Percentiles rank a stretch among this genome's conserved stretches.
Conservation (phyloP, 1,140 invertebrate species). For the Lethrus apterus region DNA sequence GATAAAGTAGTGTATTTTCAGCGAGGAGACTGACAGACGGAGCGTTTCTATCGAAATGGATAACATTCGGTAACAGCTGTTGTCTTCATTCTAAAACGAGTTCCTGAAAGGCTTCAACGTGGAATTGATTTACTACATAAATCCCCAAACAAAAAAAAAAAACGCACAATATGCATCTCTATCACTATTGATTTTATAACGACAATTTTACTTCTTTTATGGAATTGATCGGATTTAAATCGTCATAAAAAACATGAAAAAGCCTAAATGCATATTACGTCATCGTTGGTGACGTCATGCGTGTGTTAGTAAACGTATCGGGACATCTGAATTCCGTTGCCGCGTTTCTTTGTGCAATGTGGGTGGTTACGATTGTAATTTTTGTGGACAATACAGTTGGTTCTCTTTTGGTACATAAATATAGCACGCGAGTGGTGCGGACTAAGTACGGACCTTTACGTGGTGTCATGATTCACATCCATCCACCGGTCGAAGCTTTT, state of each 20-base stretch:
- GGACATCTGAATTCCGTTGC: slow-evolving; percentile 27
- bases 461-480: slow-evolving; percentile 70
- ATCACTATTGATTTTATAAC: too few relatives aligned
- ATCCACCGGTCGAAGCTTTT: slow-evolving; percentile 84
- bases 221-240: neutral
- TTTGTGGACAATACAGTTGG: slow-evolving; percentile 42
- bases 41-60: too few relatives aligned
- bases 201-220: neutral
- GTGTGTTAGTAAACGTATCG: slow-evolving; percentile 23
- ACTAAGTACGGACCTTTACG: slow-evolving; percentile 83
- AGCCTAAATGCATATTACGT: slow-evolving; percentile 19
- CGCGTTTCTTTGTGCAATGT: slow-evolving; percentile 27
- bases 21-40: too few relatives aligned
- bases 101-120: too few relatives aligned
- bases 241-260: slow-evolving; percentile 6
- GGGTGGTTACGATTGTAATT: slow-evolving; percentile 41
- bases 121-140: too few relatives aligned
- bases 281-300: slow-evolving; percentile 35
- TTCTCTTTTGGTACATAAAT: slow-evolving; percentile 54
- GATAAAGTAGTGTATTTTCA: slow-evolving; percentile 13
- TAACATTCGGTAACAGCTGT: slow-evolving; percentile 15
- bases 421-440: slow-evolving; percentile 69
- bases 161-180: too few relatives aligned
- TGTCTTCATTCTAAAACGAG: too few relatives aligned
- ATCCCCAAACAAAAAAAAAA: too few relatives aligned